phyloP scores from a whole-genome alignment of 2,113 vertebrate species.

The Atherinomorus stipes region DNA sequence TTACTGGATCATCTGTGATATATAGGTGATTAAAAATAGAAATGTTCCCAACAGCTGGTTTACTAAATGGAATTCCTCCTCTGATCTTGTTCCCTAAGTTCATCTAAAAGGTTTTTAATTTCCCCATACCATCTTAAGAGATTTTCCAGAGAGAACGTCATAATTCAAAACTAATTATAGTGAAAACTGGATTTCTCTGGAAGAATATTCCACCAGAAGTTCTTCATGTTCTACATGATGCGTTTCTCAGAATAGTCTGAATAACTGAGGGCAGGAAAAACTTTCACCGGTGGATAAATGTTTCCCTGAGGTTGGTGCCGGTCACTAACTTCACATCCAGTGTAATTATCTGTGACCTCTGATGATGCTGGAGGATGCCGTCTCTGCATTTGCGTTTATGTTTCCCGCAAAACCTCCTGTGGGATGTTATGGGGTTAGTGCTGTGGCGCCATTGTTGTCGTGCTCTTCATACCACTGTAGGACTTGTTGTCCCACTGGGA shows the following conservation, averaged over 20 bases:
- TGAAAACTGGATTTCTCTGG: neutral
- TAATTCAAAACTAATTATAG: conserved; percentile 2
- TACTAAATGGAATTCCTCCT: neutral
- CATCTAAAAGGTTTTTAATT: neutral
- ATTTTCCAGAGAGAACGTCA: neutral
- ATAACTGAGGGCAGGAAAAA: neutral
- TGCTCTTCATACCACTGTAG: conserved; percentile 53
- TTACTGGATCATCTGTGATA: neutral
- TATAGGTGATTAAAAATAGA: neutral
- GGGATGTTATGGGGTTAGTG: conserved; percentile 40
- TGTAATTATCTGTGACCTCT: neutral
- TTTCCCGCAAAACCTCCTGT: conserved; percentile 34
- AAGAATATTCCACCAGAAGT: neutral
- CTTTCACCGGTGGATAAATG: neutral
- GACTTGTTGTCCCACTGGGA: conserved; percentile 48
- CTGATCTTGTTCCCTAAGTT: neutral
- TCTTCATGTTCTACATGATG: neutral
- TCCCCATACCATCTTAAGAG: neutral
- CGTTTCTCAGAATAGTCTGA: neutral
- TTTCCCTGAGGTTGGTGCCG: neutral
- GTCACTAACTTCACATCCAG: conserved; percentile 15
- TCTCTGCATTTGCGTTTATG: conserved; percentile 23
- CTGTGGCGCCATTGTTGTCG: conserved; percentile 52
- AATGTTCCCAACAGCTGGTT: neutral
- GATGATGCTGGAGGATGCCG: neutral